Evolutionary conservation across 2,113 vertebrate genomes (phyloP).

Genomic region (Amblyopsis rosae): DNA sequence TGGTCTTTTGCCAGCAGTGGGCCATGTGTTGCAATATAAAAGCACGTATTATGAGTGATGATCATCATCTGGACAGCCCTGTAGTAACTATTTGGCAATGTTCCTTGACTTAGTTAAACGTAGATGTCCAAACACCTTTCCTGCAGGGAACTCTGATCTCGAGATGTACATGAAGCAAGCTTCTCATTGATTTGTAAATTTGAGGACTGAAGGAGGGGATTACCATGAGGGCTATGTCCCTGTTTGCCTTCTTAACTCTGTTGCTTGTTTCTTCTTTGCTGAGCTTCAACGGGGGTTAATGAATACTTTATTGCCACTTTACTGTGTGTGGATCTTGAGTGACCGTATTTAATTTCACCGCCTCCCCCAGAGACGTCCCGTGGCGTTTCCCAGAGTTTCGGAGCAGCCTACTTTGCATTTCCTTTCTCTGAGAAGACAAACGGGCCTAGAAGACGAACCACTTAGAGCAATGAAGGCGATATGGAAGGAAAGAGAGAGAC

Average conservation of each 20-base stretch:
- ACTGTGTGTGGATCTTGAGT: constrained; percentile 62
- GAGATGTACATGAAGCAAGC: constrained; percentile 31
- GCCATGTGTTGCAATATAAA: constrained; percentile 36
- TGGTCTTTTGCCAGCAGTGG: constrained; percentile 46
- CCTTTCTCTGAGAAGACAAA: constrained; percentile 73
- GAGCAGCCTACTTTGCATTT: constrained; percentile 74
- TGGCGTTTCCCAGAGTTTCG: constrained; percentile 77
- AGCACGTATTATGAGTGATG: constrained; percentile 44
- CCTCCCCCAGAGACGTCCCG: constrained; percentile 60
- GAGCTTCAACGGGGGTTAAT: constrained; percentile 72
- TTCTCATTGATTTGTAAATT: constrained; percentile 68
- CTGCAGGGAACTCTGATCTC: constrained; percentile 34
- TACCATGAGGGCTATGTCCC: constrained; percentile 48
- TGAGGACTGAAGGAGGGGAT: constrained; percentile 40
- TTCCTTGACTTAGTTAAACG: constrained; percentile 22
- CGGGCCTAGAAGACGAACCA: constrained; percentile 56
- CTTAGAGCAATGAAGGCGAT: constrained; percentile 16
- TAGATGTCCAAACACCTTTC: constrained; percentile 1
- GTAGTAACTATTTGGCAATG: constrained; percentile 46
- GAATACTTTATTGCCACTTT: constrained; percentile 77
- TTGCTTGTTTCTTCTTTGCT: constrained; percentile 62
- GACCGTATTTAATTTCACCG: constrained; percentile 64
- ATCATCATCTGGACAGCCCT: constrained; percentile 16
- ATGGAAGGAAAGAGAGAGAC: constrained; percentile 1
- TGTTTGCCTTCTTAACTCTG: constrained; percentile 68